Conservation (phyloP, 2,113 vertebrate genomes). For the Rhabdornis inornatus region DNA sequence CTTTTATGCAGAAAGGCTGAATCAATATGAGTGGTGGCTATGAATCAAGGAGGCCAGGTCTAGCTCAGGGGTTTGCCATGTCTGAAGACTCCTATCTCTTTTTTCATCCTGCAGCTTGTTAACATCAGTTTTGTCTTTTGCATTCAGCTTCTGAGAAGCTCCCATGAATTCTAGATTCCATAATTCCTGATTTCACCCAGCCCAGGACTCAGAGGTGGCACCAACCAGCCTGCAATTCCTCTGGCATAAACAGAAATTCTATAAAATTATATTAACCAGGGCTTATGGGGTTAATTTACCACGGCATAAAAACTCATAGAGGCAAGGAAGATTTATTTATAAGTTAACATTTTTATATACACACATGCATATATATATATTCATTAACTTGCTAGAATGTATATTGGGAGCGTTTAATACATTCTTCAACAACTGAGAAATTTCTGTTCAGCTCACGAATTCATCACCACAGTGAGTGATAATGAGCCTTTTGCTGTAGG, state of each 20-base stretch:
- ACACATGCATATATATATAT: background rate
- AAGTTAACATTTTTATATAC: constrained; percentile 14
- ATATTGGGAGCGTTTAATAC: constrained; percentile 14
- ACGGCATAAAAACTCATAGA: background rate
- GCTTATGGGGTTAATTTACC: background rate
- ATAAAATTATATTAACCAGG: background rate
- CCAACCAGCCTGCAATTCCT: background rate
- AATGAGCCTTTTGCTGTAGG: background rate
- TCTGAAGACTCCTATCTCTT: background rate
- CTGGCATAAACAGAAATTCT: background rate
- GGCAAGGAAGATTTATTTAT: background rate
- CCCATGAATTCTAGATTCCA: background rate
- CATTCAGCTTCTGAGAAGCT: background rate
- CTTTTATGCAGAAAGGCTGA: background rate
- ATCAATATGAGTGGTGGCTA: background rate
- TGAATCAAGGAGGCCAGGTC: background rate
- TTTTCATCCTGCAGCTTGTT: background rate
- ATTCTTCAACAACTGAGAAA: constrained; percentile 16
- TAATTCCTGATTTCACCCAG: background rate
- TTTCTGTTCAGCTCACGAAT: background rate
- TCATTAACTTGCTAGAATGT: constrained; percentile 15
- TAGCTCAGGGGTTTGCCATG: background rate
- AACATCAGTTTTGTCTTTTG: background rate
- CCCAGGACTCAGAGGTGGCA: background rate
- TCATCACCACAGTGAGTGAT: background rate